phyloP scores from a whole-genome alignment of 2,797 vertebrate species.

The Sebastes umbrosus region DNA sequence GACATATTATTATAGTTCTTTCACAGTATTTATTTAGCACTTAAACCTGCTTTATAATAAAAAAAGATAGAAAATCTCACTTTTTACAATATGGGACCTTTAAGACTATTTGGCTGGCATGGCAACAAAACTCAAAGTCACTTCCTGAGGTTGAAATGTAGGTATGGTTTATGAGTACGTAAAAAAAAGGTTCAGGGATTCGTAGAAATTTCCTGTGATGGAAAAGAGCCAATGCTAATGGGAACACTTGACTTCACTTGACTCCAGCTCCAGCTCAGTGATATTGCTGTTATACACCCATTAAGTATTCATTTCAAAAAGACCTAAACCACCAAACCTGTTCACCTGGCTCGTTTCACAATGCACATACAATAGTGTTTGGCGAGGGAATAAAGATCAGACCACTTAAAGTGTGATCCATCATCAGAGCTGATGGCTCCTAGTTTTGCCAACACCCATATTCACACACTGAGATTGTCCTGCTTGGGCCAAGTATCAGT shows the following conservation, averaged over 20 bases:
- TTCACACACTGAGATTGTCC: background rate
- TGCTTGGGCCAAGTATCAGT: background rate
- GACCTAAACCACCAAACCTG: background rate
- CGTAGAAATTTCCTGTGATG: background rate
- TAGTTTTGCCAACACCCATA: background rate
- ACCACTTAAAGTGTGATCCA: background rate
- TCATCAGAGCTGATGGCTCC: constrained; percentile 1
- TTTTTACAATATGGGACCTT: too few species aligned
- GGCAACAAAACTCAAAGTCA: background rate
- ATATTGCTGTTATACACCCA: background rate
- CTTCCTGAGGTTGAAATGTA: background rate
- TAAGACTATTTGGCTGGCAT: background rate
- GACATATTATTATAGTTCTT: background rate
- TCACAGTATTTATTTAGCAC: too few species aligned
- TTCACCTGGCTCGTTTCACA: background rate
- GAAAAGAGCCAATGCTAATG: background rate
- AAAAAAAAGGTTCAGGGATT: background rate
- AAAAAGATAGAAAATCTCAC: too few species aligned
- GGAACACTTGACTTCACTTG: background rate
- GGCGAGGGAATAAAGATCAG: background rate
- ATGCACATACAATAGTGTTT: background rate
- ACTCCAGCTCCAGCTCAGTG: background rate
- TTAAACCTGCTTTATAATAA: too few species aligned
- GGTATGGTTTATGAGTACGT: background rate
- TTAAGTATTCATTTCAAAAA: background rate